phyloP scores from a whole-genome alignment of 2,888 invertebrate genomes.

The Lithophane ornitopus region DNA sequence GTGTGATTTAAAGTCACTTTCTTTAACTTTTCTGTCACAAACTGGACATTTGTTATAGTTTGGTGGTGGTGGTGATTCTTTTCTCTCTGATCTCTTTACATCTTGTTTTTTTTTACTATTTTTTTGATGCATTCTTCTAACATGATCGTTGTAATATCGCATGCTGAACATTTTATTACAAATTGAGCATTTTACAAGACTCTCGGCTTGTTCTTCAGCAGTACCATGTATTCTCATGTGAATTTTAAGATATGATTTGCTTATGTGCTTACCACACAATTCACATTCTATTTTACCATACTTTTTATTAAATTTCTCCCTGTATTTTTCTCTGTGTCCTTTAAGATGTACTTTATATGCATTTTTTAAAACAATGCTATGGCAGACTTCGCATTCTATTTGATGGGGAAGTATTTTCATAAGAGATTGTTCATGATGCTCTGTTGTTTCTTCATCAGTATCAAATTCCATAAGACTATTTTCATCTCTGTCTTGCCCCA shows the following conservation, averaged over 20 bases:
- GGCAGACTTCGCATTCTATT: slow-evolving; percentile 67
- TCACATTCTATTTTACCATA: slow-evolving; percentile 68
- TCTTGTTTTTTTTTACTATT: slow-evolving; percentile 17
- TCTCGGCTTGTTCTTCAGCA: slow-evolving; percentile 55
- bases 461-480: slow-evolving; percentile 52
- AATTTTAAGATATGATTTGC: slow-evolving; percentile 65
- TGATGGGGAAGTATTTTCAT: slow-evolving; percentile 37
- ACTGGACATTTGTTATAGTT: slow-evolving; percentile 61
- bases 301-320: slow-evolving; percentile 49
- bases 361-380: slow-evolving; percentile 51
- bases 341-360: slow-evolving; percentile 62
- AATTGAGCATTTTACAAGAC: slow-evolving; percentile 56
- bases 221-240: slow-evolving; percentile 67
- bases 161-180: slow-evolving; percentile 60
- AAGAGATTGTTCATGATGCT: slow-evolving; percentile 44
- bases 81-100: slow-evolving; percentile 1
- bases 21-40: slow-evolving; percentile 62
- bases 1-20: slow-evolving; percentile 64
- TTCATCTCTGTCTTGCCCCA: slow-evolving; percentile 32
- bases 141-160: slow-evolving; percentile 63
- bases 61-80: background rate
- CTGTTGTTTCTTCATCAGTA: slow-evolving; percentile 43
- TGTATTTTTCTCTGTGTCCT: slow-evolving; percentile 63
- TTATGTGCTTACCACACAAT: slow-evolving; percentile 66
- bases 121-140: slow-evolving; percentile 58